These are phyloP conservation scores for Proteles cristata DNA, from an alignment of 2,113 vertebrate species.

Conservation along the genomic window DNA sequence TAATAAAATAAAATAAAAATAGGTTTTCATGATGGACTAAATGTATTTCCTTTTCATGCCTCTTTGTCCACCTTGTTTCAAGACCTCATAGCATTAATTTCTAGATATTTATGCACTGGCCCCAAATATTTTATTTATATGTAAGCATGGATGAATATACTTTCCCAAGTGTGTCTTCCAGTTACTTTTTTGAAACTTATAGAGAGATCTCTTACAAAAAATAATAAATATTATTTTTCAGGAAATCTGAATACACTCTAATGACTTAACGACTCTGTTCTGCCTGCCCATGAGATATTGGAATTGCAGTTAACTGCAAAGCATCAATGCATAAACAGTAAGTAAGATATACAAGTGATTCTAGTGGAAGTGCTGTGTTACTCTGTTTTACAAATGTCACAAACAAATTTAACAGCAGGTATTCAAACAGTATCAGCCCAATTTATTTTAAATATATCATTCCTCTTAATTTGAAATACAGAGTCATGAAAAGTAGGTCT, in stretches of 20 bases:
- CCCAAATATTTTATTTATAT: not conserved
- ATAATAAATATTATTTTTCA: slow-evolving; percentile 49
- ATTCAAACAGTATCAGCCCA: slow-evolving; percentile 73
- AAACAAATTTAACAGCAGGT: slow-evolving; percentile 67
- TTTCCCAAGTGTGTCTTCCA: not conserved
- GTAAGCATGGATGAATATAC: not conserved
- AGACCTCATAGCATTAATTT: not conserved
- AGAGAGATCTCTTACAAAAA: not conserved
- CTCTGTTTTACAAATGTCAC: slow-evolving; percentile 56
- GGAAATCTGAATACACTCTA: slow-evolving; percentile 49
- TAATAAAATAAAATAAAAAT: not conserved
- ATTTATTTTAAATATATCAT: slow-evolving; percentile 16
- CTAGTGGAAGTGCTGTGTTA: slow-evolving; percentile 36
- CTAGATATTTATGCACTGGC: not conserved
- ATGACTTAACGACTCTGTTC: slow-evolving; percentile 54
- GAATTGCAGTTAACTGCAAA: slow-evolving; percentile 59
- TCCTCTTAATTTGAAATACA: slow-evolving; percentile 64
- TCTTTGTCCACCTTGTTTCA: not conserved
- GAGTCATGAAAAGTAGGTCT: slow-evolving; percentile 62
- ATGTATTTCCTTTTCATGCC: not conserved
- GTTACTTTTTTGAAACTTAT: slow-evolving; percentile 6
- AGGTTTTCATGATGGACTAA: not conserved
- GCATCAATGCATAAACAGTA: slow-evolving; percentile 58
- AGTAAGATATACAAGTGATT: slow-evolving; percentile 60
- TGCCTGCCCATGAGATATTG: slow-evolving; percentile 55